Evolutionary conservation across 2,888 invertebrate species (phyloP), one percentile per base, ranked within the genome.

Genomic region (Boloria selene): DNA sequence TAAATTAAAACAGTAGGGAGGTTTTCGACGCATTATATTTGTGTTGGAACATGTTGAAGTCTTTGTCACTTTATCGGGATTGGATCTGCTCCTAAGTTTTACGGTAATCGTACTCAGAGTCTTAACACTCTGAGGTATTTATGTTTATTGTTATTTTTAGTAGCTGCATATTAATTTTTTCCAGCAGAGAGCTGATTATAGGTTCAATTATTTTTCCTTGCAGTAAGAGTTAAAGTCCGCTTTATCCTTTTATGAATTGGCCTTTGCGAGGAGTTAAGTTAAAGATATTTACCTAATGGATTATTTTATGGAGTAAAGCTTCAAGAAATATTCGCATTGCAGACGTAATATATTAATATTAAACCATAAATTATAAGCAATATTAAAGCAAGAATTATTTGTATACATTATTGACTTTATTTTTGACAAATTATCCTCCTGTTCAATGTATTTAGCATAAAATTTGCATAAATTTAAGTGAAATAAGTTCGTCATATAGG

Each of bases 61-160:
- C 83, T 87, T 86, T 86, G 86, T 86, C 82, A 78, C 79, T 78
- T 78, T 84, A 88, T 88, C 88, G 75, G 79, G 74, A 83, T 85
- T 78, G 81, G 75, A 87, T 87, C 87, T 79, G 78, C 80, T 76
- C 80, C 81, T 82, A 79, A 82, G 82, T 82, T 88, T 87, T 87
- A 88, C 84, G 86, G 82, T 87, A 86, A 87, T 87, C 80, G 84
- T 78, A 76, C 78, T 74, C 77, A 72, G 75, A 79, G 79, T 76
- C 76, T 79, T 69, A 78, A 70, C 72, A 71, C 72, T 70, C 67
- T 65, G 73, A 69, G 75, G 76, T 81, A 79, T 86, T 84, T 85
- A 85, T 78, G 79, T 70, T 72, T 76, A 82, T 79, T 76, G 78
- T 78, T 77, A 78, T 71, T 74, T 77, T 74, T 74, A 76, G 77